Conservation (phyloP, 2,797 vertebrate genomes). For the Pithecia hirsuta region DNA sequence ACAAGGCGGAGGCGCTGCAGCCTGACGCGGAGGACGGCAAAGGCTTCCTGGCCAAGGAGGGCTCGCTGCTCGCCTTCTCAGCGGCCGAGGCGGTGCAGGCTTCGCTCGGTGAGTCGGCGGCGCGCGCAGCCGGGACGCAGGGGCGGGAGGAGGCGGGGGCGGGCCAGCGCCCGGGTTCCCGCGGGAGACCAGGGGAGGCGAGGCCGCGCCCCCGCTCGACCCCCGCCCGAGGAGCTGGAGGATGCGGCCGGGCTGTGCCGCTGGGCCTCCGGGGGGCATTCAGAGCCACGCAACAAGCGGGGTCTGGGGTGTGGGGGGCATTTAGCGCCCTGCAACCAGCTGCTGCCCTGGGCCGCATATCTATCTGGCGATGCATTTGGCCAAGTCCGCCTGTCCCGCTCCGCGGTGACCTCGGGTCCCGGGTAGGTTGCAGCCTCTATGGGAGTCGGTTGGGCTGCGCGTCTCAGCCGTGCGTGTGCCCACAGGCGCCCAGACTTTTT, state of each 20-base stretch:
- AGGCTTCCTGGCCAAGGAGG: slow-evolving; percentile 90
- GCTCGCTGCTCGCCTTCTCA: slow-evolving; percentile 89
- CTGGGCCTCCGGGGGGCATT: not conserved
- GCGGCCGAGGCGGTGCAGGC: slow-evolving; percentile 90
- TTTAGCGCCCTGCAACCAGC: not conserved
- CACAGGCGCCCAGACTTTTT: not conserved
- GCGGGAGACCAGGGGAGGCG: not conserved
- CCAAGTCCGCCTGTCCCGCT: not conserved
- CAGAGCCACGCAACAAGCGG: not conserved
- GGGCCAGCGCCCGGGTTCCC: not conserved
- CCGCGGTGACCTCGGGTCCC: not conserved
- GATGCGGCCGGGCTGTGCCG: not conserved
- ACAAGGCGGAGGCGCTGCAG: slow-evolving; percentile 90
- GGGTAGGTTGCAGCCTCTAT: not conserved
- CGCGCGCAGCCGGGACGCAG: slow-evolving; percentile 17
- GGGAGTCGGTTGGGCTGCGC: not conserved
- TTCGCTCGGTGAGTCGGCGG: slow-evolving; percentile 88
- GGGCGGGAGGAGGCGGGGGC: not conserved
- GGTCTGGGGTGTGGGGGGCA: not conserved
- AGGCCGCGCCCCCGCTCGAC: not conserved
- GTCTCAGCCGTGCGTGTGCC: not conserved
- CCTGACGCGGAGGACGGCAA: slow-evolving; percentile 91
- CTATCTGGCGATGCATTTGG: not conserved
- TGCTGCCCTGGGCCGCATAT: not conserved
- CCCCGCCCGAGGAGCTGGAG: not conserved